Conservation (phyloP, 1,140 invertebrate species). For the Rhagoletis zephyria region DNA sequence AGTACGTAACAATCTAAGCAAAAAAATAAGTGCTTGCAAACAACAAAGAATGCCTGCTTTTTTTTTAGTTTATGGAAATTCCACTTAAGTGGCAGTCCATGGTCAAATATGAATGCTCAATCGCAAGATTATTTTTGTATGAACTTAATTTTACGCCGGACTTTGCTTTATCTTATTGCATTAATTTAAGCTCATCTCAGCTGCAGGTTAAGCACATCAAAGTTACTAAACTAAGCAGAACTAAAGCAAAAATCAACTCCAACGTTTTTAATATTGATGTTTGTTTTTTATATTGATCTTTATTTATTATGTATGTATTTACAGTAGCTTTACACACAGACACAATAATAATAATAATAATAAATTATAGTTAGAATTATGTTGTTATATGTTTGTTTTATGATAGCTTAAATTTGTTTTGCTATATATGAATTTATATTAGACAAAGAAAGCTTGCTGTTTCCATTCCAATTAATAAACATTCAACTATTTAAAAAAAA, state of each 20-base stretch:
- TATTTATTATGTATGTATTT: conserved; percentile 45
- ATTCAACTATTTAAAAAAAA: conserved; percentile 35
- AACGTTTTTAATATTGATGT: not conserved
- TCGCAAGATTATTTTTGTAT: no score
- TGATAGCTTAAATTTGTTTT: not conserved
- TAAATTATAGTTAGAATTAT: conserved; percentile 22
- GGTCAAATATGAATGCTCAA: no score
- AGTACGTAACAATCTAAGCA: no score
- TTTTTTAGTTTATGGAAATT: no score
- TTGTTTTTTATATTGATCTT: not conserved
- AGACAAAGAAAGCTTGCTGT: conserved; percentile 20
- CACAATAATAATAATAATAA: conserved; percentile 33
- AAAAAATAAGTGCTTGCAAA: no score
- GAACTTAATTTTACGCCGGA: no score
- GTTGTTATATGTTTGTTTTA: not conserved
- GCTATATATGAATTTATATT: not conserved
- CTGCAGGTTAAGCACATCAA: not conserved
- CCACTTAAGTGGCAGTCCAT: no score
- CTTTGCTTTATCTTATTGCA: no score
- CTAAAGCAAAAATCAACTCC: not conserved
- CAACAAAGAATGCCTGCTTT: no score
- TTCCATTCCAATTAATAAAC: conserved; percentile 28
- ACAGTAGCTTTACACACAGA: conserved; percentile 39
- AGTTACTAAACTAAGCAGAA: not conserved
- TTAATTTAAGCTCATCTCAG: no score